Evolutionary conservation across 2,888 invertebrate species (phyloP).

Genomic region (Tethea ocularis): DNA sequence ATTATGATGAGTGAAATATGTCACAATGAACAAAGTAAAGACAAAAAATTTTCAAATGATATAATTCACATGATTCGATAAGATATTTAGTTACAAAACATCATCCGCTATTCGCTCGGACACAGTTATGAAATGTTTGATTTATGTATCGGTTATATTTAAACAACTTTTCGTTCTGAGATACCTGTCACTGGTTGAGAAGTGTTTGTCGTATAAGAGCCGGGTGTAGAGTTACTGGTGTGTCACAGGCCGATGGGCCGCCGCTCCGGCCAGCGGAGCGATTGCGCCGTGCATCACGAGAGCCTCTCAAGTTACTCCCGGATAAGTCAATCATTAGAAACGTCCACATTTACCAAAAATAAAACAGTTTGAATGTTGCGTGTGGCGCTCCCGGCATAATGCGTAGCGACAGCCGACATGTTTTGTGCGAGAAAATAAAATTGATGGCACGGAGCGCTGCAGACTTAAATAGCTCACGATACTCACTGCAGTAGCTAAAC

Average conservation of each 20-base stretch:
- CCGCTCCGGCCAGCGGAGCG: constrained; percentile 29
- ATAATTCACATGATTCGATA: constrained; percentile 10
- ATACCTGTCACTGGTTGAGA: constrained; percentile 65
- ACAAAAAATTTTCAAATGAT: neutral
- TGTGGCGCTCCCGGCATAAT: constrained; percentile 77
- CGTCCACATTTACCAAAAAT: constrained; percentile 80
- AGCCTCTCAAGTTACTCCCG: constrained; percentile 82
- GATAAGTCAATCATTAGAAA: constrained; percentile 83
- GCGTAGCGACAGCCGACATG: constrained; percentile 82
- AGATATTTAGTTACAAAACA: constrained; percentile 31
- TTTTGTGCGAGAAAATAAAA: constrained; percentile 84
- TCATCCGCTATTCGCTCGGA: constrained; percentile 25
- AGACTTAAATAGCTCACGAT: constrained; percentile 79
- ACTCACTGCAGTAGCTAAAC: constrained; percentile 72
- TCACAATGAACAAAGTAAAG: neutral
- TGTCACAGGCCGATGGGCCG: constrained; percentile 23
- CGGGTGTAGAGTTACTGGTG: constrained; percentile 62
- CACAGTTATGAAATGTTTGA: constrained; percentile 37
- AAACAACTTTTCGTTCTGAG: constrained; percentile 47
- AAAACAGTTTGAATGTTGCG: constrained; percentile 80
- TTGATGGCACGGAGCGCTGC: constrained; percentile 76
- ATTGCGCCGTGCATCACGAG: constrained; percentile 54
- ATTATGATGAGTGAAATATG: neutral
- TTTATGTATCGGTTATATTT: constrained; percentile 40
- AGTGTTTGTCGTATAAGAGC: constrained; percentile 54